A percentile compares a stretch with the other conserved stretches of the same genome.
These are phyloP conservation scores for Hephaestus fuliginosus DNA, from an alignment of 2,797 vertebrate genomes.

Conservation along the genomic window DNA sequence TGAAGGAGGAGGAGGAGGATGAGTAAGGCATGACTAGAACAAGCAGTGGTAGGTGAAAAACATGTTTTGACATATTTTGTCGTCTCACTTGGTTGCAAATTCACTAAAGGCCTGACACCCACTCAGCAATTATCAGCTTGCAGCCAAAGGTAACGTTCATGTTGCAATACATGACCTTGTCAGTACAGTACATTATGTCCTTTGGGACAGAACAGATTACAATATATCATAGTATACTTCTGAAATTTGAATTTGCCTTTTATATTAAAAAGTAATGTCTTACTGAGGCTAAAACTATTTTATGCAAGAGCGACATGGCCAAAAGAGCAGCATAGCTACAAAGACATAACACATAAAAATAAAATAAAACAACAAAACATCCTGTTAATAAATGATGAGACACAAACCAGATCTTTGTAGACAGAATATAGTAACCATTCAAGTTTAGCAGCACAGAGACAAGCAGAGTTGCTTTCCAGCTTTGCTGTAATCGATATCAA, in stretches of 20 bases:
- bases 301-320: neutral
- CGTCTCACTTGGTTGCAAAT: slow-evolving; percentile 72
- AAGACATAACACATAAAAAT: neutral
- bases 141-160: slow-evolving; percentile 72
- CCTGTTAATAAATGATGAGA: slow-evolving; percentile 19
- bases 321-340: neutral
- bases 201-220: slow-evolving; percentile 29
- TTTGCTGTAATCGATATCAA: slow-evolving; percentile 31
- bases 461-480: slow-evolving; percentile 19
- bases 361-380: slow-evolving; percentile 4
- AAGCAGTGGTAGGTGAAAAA: slow-evolving; percentile 53
- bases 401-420: slow-evolving; percentile 8
- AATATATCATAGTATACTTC: neutral
- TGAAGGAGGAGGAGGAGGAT: slow-evolving; percentile 32
- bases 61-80: slow-evolving; percentile 78
- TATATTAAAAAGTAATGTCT: slow-evolving; percentile 14
- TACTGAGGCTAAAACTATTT: slow-evolving; percentile 1
- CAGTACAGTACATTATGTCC: slow-evolving; percentile 53
- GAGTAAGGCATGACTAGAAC: slow-evolving; percentile 57
- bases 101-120: slow-evolving; percentile 71
- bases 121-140: slow-evolving; percentile 72
- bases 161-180: slow-evolving; percentile 62
- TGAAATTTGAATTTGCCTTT: slow-evolving; percentile 8
- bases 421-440: neutral
- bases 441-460: slow-evolving; percentile 18